phyloP scores from a whole-genome alignment of 1,140 invertebrate genomes.

The Hetaerina americana region DNA sequence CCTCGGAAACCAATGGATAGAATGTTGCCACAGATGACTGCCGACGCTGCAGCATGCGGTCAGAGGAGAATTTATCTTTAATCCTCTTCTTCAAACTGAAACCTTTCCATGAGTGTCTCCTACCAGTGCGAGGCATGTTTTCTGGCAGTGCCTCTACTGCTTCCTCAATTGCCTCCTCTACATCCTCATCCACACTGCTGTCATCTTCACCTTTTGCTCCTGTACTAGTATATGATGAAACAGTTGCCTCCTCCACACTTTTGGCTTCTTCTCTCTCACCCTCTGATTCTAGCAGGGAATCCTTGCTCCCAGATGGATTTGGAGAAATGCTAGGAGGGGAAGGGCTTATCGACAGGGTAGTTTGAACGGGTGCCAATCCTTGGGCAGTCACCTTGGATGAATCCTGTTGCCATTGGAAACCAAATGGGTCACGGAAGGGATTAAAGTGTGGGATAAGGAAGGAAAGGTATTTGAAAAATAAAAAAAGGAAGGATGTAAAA shows the following conservation, averaged over 20 bases:
- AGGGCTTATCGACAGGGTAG: neutral
- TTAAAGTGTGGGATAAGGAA: neutral
- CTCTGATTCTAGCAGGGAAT: neutral
- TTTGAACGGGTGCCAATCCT: neutral
- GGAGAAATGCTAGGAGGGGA: neutral
- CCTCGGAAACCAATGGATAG: neutral
- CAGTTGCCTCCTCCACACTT: too few species aligned
- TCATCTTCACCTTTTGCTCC: neutral
- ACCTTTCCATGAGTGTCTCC: slow-evolving; percentile 30
- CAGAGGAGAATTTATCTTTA: neutral
- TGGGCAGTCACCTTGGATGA: neutral
- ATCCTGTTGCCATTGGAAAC: neutral
- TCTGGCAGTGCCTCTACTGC: neutral
- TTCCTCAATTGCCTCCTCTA: slow-evolving; percentile 2
- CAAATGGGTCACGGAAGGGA: neutral
- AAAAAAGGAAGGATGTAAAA: neutral
- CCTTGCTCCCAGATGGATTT: neutral
- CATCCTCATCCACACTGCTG: slow-evolving; percentile 4
- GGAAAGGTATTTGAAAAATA: neutral
- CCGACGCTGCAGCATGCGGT: neutral
- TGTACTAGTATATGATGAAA: too few species aligned
- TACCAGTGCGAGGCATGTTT: slow-evolving; percentile 7
- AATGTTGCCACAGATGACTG: neutral
- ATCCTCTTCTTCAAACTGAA: slow-evolving; percentile 54
- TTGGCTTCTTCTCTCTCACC: neutral